Conservation (phyloP, 2,797 vertebrate species). For the Argyrosomus regius region DNA sequence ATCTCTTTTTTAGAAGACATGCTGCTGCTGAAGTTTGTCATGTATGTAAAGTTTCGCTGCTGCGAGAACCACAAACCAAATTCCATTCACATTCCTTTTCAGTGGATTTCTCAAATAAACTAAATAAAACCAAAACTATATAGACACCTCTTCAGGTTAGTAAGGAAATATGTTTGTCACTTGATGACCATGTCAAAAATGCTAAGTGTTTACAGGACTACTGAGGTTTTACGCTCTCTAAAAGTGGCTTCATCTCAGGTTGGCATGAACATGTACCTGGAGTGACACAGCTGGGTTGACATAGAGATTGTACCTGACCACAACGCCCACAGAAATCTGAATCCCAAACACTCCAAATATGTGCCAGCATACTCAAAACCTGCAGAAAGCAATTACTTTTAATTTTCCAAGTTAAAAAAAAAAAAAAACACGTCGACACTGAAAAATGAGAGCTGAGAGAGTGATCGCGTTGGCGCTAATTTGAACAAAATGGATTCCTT, state of each 20-base stretch:
- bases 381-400: slow-evolving; percentile 72
- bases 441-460: slow-evolving; percentile 64
- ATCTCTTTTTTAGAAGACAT: background rate
- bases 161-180: background rate
- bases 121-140: background rate
- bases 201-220: background rate
- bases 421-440: slow-evolving; percentile 42
- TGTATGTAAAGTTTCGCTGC: background rate
- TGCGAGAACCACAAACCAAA: background rate
- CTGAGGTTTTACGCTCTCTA: slow-evolving; percentile 21
- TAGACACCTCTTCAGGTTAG: background rate
- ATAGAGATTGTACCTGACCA: slow-evolving; percentile 41
- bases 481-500: slow-evolving; percentile 79
- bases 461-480: slow-evolving; percentile 67
- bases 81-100: background rate
- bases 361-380: slow-evolving; percentile 54
- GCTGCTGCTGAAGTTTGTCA: background rate
- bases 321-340: slow-evolving; percentile 41
- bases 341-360: slow-evolving; percentile 58
- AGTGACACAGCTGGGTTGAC: slow-evolving; percentile 31
- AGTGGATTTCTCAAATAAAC: background rate
- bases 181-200: background rate
- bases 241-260: slow-evolving; percentile 16
- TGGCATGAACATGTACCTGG: slow-evolving; percentile 16
- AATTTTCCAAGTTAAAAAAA: slow-evolving; percentile 64